A percentile compares a stretch with the other conserved stretches of the same genome.
Conservation (phyloP, 1,140 invertebrate species). For the Drosophila watanabei region DNA sequence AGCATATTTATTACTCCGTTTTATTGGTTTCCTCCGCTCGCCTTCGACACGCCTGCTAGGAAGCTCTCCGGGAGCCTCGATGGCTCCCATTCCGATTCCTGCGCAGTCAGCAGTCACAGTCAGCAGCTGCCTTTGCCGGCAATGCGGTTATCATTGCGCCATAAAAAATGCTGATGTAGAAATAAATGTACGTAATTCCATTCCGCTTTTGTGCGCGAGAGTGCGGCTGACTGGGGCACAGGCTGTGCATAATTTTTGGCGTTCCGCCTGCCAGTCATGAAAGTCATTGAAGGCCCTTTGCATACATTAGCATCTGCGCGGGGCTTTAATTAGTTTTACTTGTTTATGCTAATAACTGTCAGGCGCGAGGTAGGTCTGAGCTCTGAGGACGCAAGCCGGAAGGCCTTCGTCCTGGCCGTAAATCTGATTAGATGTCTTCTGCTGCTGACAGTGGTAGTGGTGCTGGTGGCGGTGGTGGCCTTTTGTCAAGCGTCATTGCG, state of each 20-base stretch:
- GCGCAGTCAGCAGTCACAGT: conserved; percentile 40
- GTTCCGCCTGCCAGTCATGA: conserved; percentile 18
- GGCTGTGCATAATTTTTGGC: conserved; percentile 58
- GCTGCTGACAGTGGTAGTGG: neutral
- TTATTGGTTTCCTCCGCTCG: conserved; percentile 56
- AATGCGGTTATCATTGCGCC: conserved; percentile 59
- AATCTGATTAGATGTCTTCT: conserved; percentile 71
- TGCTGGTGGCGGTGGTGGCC: conserved; percentile 15
- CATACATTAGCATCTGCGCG: conserved; percentile 78
- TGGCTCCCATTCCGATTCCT: neutral
- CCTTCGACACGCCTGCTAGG: conserved; percentile 41
- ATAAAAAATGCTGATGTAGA: conserved; percentile 76
- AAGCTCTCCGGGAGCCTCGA: conserved; percentile 16
- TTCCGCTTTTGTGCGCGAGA: conserved; percentile 51
- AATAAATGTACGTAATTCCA: conserved; percentile 77
- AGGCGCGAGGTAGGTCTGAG: conserved; percentile 4
- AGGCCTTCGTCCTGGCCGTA: conserved; percentile 36
- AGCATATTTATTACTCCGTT: conserved; percentile 76
- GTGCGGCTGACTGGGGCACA: conserved; percentile 22
- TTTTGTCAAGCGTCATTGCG: conserved; percentile 48
- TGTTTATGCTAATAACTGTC: conserved; percentile 67
- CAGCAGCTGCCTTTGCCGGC: conserved; percentile 32
- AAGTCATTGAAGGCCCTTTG: conserved; percentile 74
- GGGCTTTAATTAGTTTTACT: conserved; percentile 82
- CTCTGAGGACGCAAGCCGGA: neutral